Evolutionary conservation across 2,888 invertebrate genomes (phyloP), one percentile per base, ranked within the genome.

Genomic region (Protophormia terraenovae): DNA sequence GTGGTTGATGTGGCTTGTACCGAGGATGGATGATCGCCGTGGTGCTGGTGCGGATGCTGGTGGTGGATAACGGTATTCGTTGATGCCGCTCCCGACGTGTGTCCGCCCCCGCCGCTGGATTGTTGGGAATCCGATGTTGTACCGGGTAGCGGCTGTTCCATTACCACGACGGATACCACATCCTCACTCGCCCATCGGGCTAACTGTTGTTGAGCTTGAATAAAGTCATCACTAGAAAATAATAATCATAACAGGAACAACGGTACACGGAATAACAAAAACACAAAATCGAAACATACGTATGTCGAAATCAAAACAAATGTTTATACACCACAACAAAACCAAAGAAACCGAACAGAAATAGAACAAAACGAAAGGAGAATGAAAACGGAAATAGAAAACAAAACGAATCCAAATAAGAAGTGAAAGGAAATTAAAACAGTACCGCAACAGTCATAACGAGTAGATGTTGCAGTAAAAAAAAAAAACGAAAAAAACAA

Each of bases 171-270:
- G 93, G 94, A 94, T 93, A 95, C 94, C 93, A 94, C 94, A 94
- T 96, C 96, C 94, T 97, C 96, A 96, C 97, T 97, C 95, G 96
- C 97, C 96, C 97, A 97, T 95, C 96, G 97, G 96, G 96, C 97
- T 96, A 96, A 95, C 95, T 96, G 97, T 96, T 96, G 97, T 96
- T 97, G 97, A 96, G 97, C 97, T 97, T 97, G 97, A 97, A 97
- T 96, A 97, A 97, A 97, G 95, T 97, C 97, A 97, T 97, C 97
- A 97, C 97, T 97, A 97, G 95, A 97, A 97, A 96, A 96, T 96
- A 96, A 96, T 95, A 95, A 95, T 95, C 94, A 95, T 95, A 95
- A 95, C 94, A 94, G 95, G 93, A 93, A 95, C 95, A 92, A 95
- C 95, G 94, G 93, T 94, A 94, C 91, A 92, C 94, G 91, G 91